Evolutionary conservation across 2,113 vertebrate species (phyloP).

Genomic region (Manacus vitellinus): DNA sequence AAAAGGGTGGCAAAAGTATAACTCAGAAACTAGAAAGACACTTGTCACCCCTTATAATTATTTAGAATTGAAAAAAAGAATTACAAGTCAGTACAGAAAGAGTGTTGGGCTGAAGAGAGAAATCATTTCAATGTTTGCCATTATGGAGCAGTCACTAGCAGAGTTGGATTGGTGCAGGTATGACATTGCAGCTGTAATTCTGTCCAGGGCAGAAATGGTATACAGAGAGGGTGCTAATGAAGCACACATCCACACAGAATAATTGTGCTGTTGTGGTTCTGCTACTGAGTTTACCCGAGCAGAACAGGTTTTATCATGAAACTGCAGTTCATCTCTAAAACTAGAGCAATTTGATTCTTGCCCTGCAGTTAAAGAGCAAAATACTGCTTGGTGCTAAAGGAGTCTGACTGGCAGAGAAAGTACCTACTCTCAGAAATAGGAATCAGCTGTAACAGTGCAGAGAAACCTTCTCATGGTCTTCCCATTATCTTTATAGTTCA

Average conservation of each 20-base stretch:
- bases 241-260: accelerated
- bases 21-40: neutral
- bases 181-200: neutral
- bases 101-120: neutral
- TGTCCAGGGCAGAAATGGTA: neutral
- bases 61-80: neutral
- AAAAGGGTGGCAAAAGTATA: neutral
- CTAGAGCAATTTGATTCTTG: neutral
- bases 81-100: neutral
- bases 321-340: neutral
- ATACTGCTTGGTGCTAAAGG: neutral
- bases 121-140: neutral
- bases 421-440: neutral
- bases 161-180: neutral
- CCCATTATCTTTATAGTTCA: neutral
- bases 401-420: neutral
- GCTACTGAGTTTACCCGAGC: neutral
- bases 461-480: neutral
- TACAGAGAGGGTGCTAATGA: neutral
- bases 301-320: neutral
- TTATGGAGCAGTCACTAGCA: neutral
- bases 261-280: neutral
- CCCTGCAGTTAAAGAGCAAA: neutral
- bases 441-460: accelerated
- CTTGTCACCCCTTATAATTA: neutral